Conservation (phyloP, 2,113 vertebrate species). For the Halcyon malimbica region DNA sequence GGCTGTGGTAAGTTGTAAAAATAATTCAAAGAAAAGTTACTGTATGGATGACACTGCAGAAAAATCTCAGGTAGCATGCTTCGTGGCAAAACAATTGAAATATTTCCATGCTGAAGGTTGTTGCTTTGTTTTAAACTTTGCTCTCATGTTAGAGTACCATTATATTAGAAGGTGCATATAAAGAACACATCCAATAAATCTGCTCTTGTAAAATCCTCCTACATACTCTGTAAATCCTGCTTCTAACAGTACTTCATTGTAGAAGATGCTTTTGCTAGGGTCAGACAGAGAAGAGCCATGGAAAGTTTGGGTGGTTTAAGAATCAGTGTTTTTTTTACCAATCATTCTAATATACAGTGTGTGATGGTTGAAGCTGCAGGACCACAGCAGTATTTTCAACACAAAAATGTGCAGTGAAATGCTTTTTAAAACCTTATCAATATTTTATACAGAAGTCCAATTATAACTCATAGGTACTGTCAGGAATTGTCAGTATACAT, state of each 20-base stretch:
- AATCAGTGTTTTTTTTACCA: fast-evolving
- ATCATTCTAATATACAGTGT: not conserved
- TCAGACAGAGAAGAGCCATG: not conserved
- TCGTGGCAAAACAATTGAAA: not conserved
- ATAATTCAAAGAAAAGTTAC: not conserved
- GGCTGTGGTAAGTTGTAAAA: conserved; percentile 79
- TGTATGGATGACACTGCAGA: not conserved
- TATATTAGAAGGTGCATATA: not conserved
- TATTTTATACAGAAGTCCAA: not conserved
- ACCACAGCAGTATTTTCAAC: not conserved
- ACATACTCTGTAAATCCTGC: not conserved
- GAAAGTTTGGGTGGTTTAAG: not conserved
- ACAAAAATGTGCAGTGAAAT: not conserved
- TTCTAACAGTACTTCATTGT: not conserved
- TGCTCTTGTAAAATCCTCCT: not conserved
- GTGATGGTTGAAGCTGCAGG: not conserved
- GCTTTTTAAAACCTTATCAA: not conserved
- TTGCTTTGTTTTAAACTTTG: not conserved
- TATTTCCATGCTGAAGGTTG: not conserved
- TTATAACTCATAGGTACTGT: not conserved
- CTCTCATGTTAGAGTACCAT: not conserved
- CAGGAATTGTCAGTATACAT: not conserved
- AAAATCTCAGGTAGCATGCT: not conserved
- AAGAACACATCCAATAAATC: not conserved
- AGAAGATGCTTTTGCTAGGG: not conserved